Evolutionary conservation across 64 coral and sea anemone genomes (phyloP), one percentile per base, ranked within the genome.

Genomic region (Trachythela sp.): DNA sequence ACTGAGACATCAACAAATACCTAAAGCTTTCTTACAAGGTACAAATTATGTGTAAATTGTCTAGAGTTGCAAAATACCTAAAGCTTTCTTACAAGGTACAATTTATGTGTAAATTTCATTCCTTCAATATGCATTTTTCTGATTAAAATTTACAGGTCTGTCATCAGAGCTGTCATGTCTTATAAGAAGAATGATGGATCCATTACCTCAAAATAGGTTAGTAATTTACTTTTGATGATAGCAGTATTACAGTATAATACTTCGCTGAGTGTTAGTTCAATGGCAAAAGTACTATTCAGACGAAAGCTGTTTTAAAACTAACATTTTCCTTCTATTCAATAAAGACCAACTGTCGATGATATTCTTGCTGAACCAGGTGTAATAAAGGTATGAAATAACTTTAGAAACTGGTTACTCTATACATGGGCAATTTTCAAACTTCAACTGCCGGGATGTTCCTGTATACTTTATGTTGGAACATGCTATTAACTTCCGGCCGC

Each of bases 21-120:
- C 96, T 27, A 39, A 89, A 32, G 71, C 88, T 72, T 99, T 99
- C 86, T 91, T 87, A 64, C 86, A 95, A 99, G 96, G 96, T 99
- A 86, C 29, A 49, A 14, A 26, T 15, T n/a, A n/a, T n/a, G n/a
- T n/a, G n/a, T n/a, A n/a, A n/a, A n/a, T n/a, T n/a, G n/a, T n/a
- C n/a, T n/a, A n/a, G n/a, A n/a, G n/a, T n/a, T n/a, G n/a, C n/a
- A n/a, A 92, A 40, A 71, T 98, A 22, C 95, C 95, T 31, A 39
- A 88, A 38, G 70, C 88, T 83, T 98, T 98, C 86, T 91, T 86
- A 56, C 85, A 94, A 98, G 95, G 95, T 98, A 86, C 29, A 48
- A 18, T 36, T 13, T n/a, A n/a, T n/a, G n/a, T n/a, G n/a, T n/a
- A n/a, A n/a, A n/a, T n/a, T n/a, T n/a, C n/a, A 26, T 15, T 45